phyloP scores from a whole-genome alignment of 2,888 invertebrate species.

The Papilio protenor region DNA sequence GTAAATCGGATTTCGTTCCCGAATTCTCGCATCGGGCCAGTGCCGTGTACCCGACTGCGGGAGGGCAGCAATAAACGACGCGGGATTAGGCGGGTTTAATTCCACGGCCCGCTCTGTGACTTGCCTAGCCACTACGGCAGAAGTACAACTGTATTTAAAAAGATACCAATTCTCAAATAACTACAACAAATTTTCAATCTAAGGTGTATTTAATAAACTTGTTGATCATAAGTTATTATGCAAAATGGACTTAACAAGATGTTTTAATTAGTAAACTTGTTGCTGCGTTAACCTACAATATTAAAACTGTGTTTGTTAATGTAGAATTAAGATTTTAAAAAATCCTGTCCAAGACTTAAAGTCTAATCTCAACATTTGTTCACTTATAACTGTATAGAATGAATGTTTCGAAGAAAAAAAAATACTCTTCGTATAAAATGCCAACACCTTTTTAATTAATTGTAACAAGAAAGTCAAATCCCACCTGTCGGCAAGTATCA shows the following conservation, averaged over 20 bases:
- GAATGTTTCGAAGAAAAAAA: background rate
- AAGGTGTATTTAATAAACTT: too few relatives aligned
- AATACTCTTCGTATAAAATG: background rate
- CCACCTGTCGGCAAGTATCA: slow-evolving; percentile 33
- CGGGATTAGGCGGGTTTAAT: slow-evolving; percentile 61
- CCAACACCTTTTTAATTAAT: slow-evolving; percentile 33
- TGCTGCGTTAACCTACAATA: background rate
- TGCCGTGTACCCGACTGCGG: slow-evolving; percentile 53
- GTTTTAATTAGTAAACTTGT: background rate
- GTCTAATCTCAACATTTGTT: too few relatives aligned
- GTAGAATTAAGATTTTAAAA: background rate
- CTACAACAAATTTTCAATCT: background rate
- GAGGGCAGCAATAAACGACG: slow-evolving; percentile 53
- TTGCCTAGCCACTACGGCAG: background rate
- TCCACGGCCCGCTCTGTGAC: slow-evolving; percentile 54
- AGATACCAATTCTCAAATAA: background rate
- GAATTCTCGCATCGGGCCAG: slow-evolving; percentile 7
- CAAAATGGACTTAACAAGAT: too few relatives aligned
- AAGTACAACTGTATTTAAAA: background rate
- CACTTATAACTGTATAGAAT: too few relatives aligned
- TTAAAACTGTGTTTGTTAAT: background rate
- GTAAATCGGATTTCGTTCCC: slow-evolving; percentile 35
- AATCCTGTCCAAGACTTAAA: background rate
- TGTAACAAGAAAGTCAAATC: slow-evolving; percentile 11
- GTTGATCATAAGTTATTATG: too few relatives aligned